Conservation (phyloP, 2,797 vertebrate species). For the Rhincodon typus region DNA sequence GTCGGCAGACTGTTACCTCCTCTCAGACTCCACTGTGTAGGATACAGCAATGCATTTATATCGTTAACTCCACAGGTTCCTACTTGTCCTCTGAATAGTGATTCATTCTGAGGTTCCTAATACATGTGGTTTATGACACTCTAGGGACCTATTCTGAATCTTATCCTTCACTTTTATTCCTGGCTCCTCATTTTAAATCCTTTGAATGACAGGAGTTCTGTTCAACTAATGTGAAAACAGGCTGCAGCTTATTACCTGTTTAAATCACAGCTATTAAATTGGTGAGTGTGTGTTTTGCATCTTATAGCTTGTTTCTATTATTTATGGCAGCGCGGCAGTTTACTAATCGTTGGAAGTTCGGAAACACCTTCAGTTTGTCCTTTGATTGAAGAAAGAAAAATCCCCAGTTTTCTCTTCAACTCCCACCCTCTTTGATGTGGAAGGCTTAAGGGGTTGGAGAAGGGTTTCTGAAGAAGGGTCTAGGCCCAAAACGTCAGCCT, state of each 20-base stretch:
- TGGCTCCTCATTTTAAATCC: background rate
- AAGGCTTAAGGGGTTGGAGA: background rate
- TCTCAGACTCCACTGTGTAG: background rate
- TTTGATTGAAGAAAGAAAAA: background rate
- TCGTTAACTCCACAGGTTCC: background rate
- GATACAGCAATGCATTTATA: background rate
- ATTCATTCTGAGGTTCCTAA: no score
- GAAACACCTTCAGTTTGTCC: background rate
- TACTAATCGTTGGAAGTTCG: background rate
- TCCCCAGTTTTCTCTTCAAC: background rate
- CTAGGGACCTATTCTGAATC: background rate
- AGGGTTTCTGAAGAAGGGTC: no score
- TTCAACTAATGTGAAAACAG: background rate
- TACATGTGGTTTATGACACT: background rate
- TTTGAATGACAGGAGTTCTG: background rate
- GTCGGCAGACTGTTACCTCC: no score
- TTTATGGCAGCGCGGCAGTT: background rate
- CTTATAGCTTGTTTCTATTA: background rate
- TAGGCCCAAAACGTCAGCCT: no score
- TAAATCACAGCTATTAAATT: constrained; percentile 21
- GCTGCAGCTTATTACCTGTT: background rate
- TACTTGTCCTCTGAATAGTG: background rate
- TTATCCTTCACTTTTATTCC: constrained; percentile 6
- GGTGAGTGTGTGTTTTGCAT: background rate
- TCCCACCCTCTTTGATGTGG: background rate